These are phyloP conservation scores for Steinernema carpocapsae DNA, from an alignment of 2,888 invertebrate species.

Conservation along the genomic window DNA sequence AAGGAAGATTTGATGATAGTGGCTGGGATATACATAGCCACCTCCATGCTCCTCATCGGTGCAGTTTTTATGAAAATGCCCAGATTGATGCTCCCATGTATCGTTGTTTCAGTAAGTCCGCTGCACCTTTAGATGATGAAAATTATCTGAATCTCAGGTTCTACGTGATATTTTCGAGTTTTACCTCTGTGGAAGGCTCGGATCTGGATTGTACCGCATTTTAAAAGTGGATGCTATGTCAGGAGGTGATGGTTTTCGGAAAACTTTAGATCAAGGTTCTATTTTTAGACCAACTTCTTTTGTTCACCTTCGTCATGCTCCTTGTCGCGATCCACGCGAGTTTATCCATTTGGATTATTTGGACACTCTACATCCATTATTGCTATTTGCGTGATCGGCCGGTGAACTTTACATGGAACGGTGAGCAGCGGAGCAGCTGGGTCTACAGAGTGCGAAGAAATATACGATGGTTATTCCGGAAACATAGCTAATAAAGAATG, in stretches of 20 bases:
- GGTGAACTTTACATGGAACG: background rate
- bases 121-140: background rate
- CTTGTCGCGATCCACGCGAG: constrained; percentile 24
- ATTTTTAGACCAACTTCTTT: background rate
- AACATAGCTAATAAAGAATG: too few relatives aligned
- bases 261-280: background rate
- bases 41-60: background rate
- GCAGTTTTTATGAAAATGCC: constrained; percentile 17
- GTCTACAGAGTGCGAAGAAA: background rate
- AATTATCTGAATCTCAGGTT: background rate
- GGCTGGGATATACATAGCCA: background rate
- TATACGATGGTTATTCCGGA: background rate
- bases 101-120: background rate
- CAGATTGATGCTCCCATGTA: background rate
- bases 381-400: constrained; percentile 25
- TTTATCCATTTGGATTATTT: constrained; percentile 16
- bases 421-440: background rate
- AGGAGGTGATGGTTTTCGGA: too few relatives aligned
- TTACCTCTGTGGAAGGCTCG: background rate
- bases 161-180: background rate
- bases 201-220: background rate
- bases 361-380: constrained; percentile 12
- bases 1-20: background rate
- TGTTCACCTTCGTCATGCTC: background rate
- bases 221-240: background rate